Evolutionary conservation across 2,113 vertebrate genomes (phyloP), one percentile per base, ranked within the genome.

Genomic region (Willisornis vidua): DNA sequence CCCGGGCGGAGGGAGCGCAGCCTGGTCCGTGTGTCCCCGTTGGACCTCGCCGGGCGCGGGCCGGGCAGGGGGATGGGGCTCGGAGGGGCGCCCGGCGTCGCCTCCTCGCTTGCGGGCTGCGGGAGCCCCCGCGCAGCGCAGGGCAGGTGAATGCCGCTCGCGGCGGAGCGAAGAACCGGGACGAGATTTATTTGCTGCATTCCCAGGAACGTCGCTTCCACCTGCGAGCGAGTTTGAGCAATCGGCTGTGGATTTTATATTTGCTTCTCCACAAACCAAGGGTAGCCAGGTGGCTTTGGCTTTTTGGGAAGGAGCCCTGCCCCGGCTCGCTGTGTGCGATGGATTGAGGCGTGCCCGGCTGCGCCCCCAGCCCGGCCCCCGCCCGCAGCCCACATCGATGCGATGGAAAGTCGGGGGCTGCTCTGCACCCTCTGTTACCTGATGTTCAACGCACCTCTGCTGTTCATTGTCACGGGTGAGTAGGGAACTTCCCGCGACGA

Each of bases 381-480:
- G 95, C 88, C 83, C 79, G 94, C 90, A 90, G 95, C 87, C 96
- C 94, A 97, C 97, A 89, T 95, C 95, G 96, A 98, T 98, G 98
- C 98, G 95, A 99, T 99, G 99, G 99, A 98, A 97, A 98, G 97
- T 96, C 97, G 97, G 91, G 98, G 98, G 97, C 96, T 98, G 80
- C 91, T 97, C 97, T 94, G 98, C 94, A 97, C 98, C 93, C 93
- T 99, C 81, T 98, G 98, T 98, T 98, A 98, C 98, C 98, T 99
- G 97, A 96, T 99, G 96, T 93, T 99, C 63, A 97, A 98, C 95
- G 97, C 98, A 18, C 98, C 98, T 67, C 98, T 98, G 94, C 94
- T 99, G 70, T 91, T 98, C 87, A 93, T 97, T 92, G 98, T 98
- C 65, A 96, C 98, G 80, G 99, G 99, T 99, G 97, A 99, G 99